A percentile compares a stretch with the other conserved stretches of the same genome.
These are phyloP conservation scores for Drosophila truncata DNA, from an alignment of 1,140 invertebrate species.

Conservation along the genomic window DNA sequence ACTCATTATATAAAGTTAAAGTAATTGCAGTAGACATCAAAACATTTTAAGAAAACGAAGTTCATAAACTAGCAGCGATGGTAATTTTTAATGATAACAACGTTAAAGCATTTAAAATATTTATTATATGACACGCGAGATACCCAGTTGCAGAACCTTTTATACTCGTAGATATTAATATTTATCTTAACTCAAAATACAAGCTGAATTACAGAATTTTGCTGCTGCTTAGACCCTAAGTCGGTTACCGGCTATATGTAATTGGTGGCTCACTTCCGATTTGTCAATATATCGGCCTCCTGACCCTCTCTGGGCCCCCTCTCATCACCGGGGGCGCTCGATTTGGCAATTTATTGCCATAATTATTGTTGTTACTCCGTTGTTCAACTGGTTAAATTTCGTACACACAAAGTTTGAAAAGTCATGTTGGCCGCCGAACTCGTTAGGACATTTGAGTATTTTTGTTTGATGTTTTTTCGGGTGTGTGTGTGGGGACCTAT, in stretches of 20 bases:
- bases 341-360: conserved; percentile 30
- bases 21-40: neutral
- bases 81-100: neutral
- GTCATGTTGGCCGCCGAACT: conserved; percentile 46
- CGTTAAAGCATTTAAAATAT: no score
- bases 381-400: conserved; percentile 57
- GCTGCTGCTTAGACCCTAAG: conserved; percentile 5
- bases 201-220: neutral
- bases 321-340: neutral
- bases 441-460: conserved; percentile 32
- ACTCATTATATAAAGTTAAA: neutral
- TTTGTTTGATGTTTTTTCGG: conserved; percentile 30
- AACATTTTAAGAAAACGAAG: neutral
- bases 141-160: neutral
- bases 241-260: conserved; percentile 35
- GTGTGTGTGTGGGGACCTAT: conserved; percentile 6
- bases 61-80: neutral
- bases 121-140: neutral
- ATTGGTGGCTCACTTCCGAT: conserved; percentile 70
- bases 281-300: conserved; percentile 39
- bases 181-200: neutral
- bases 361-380: conserved; percentile 29
- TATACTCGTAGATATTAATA: no score
- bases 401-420: conserved; percentile 46
- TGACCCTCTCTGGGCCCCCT: neutral